phyloP scores from a whole-genome alignment of 2,797 vertebrate species.

The Tragelaphus oryx region DNA sequence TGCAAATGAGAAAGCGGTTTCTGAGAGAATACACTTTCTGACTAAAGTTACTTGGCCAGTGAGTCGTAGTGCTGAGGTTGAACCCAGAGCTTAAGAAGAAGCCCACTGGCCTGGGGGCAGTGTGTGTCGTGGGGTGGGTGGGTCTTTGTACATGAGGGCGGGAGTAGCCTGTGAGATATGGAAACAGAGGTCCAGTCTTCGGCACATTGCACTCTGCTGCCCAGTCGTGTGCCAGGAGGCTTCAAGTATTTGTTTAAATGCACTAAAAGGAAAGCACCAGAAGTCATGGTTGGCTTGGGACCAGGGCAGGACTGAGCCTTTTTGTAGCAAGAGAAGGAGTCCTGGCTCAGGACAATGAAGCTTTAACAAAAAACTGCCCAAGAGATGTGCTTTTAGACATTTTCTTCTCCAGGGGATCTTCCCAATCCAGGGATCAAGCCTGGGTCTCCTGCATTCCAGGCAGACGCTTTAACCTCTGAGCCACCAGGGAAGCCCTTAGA shows the following conservation, averaged over 20 bases:
- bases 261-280: background rate
- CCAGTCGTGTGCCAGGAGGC: background rate
- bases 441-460: too few species aligned
- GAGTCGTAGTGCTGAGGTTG: background rate
- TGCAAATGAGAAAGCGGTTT: too few species aligned
- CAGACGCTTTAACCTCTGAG: too few species aligned
- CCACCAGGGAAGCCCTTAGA: background rate
- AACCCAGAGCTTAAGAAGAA: background rate
- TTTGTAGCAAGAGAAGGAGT: background rate
- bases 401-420: too few species aligned
- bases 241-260: background rate
- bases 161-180: background rate
- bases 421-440: too few species aligned
- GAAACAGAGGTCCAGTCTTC: background rate
- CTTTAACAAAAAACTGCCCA: background rate
- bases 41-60: background rate
- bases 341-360: background rate
- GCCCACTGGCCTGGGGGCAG: background rate
- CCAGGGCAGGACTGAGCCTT: background rate
- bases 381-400: background rate
- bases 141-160: background rate
- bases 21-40: background rate
- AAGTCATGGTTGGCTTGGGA: background rate
- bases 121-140: background rate
- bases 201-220: background rate